phyloP scores from a whole-genome alignment of 1,140 invertebrate species.

The Augochlora pura region DNA sequence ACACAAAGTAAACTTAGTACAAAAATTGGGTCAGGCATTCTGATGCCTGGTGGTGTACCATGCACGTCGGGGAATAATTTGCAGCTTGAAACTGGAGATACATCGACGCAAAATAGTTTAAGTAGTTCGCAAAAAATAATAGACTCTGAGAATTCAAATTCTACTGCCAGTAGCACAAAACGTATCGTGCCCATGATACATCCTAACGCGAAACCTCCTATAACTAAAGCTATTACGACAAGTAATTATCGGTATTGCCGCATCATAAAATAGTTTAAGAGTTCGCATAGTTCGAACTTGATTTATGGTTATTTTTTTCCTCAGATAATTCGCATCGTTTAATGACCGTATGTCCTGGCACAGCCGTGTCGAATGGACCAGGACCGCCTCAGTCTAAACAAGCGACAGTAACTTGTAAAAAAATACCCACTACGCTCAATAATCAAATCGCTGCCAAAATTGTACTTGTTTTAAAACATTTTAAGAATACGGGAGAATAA shows the following conservation, averaged over 20 bases:
- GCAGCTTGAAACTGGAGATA: constrained; percentile 58
- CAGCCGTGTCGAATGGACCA: constrained; percentile 67
- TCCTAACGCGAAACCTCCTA: constrained; percentile 37
- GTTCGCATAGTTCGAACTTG: background rate
- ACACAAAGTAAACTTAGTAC: constrained; percentile 44
- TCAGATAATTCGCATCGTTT: constrained; percentile 55
- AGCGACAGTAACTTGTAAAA: constrained; percentile 63
- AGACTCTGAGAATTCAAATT: constrained; percentile 44
- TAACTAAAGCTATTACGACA: constrained; percentile 40
- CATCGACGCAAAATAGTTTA: constrained; percentile 59
- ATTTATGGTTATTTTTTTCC: constrained; percentile 22
- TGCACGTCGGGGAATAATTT: constrained; percentile 33
- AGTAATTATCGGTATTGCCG: constrained; percentile 42
- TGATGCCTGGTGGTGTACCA: constrained; percentile 14
- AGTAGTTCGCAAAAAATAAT: constrained; percentile 59
- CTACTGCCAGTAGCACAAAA: constrained; percentile 35
- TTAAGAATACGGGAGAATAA: background rate
- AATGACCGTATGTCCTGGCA: constrained; percentile 52
- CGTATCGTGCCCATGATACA: constrained; percentile 38
- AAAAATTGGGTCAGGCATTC: constrained; percentile 48
- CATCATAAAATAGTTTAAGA: background rate
- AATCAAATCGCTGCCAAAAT: constrained; percentile 67
- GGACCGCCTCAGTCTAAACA: constrained; percentile 63
- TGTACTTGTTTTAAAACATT: constrained; percentile 52
- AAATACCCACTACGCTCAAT: constrained; percentile 67